These are phyloP conservation scores for Metridium senile DNA, from an alignment of 92 coral and sea anemone species.

Conservation along the genomic window DNA sequence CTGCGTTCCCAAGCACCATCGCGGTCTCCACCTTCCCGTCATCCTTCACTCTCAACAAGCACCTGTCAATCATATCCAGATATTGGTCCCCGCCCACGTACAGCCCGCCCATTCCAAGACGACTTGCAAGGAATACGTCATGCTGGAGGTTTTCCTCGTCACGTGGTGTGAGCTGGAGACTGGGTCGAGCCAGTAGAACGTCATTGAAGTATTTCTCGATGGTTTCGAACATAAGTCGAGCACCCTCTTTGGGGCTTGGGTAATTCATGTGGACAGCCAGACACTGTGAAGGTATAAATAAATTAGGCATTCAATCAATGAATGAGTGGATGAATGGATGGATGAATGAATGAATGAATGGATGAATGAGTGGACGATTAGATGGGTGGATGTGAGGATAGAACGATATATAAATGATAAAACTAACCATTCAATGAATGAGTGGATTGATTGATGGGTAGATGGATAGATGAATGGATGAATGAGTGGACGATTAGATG, in stretches of 20 bases:
- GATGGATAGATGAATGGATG: too few relatives aligned
- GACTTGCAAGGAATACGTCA: conserved; percentile 72
- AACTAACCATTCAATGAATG: too few relatives aligned
- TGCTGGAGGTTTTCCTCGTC: conserved; percentile 73
- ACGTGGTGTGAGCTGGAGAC: conserved; percentile 43
- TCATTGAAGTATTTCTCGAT: conserved; percentile 68
- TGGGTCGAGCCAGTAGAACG: conserved; percentile 50
- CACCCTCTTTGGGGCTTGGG: conserved; percentile 82
- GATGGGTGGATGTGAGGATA: too few relatives aligned
- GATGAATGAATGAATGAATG: too few relatives aligned
- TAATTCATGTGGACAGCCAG: conserved; percentile 85
- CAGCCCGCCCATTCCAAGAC: conserved; percentile 79
- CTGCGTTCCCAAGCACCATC: conserved; percentile 70
- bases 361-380: too few relatives aligned
- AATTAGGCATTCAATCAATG: too few relatives aligned
- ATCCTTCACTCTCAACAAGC: conserved; percentile 16
- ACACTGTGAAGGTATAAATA: conserved; percentile 54
- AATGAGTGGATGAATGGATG: too few relatives aligned
- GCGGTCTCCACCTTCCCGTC: conserved; percentile 28
- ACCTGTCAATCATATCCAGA: conserved; percentile 55
- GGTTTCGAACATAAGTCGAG: conserved; percentile 72
- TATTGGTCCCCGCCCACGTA: conserved; percentile 76
- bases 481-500: too few relatives aligned
- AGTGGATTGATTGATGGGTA: too few relatives aligned
- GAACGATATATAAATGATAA: too few relatives aligned